Base-by-base conservation (phyloP, 2,797 vertebrate genomes). In the Syndactyla subalaris region DNA sequence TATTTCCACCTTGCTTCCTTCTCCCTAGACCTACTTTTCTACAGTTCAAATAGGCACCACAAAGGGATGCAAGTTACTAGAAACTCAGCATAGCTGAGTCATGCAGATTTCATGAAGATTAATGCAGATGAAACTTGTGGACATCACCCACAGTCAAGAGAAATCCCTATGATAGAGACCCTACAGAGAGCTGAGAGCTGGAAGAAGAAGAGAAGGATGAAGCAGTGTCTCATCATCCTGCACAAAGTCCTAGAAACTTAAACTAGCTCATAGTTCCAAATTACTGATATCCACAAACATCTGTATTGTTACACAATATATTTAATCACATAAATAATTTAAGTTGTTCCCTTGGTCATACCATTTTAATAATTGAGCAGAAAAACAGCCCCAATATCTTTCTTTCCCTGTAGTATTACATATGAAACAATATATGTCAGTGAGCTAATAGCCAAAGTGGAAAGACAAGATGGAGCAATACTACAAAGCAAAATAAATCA, bases 401-500 rank as follows among this genome's bases (percentile, higher is more conserved):
- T 81, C 39, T 87, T 87, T 93, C 88, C 84, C 81, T 15, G 19
- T 12, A 83, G 91, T 57, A 92, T 93, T 95, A 88, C 10, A 1
- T 74, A 80, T 45, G 89, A 95, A 95, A 94, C 74, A 86, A 48
- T 88, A 63, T 86, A 85, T 27, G 27, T 27, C 77, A 73, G 34
- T 85, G 77, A 96, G 52, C 59, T 95, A 92, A 94, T 21, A 65
- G 51, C 55, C 27, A 23, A 82, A 85, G 27, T n/a, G 20, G 45
- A 89, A 96, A 92, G 71, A 75, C 76, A 91, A 93, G 74, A 71
- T 16, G 77, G 1, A 94, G 26, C 30, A 86, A 10, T 63, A 67
- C 15, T 87, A 61, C 34, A 79, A 92, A 94, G 84, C 38, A 91
- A 96, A 95, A 85, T 75, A 84, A 84, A 96, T 90, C 62, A 67